A percentile compares a stretch with the other conserved stretches of the same genome.
These are phyloP conservation scores for Clarias fuscus DNA, from an alignment of 2,797 vertebrate genomes.

Conservation along the genomic window DNA sequence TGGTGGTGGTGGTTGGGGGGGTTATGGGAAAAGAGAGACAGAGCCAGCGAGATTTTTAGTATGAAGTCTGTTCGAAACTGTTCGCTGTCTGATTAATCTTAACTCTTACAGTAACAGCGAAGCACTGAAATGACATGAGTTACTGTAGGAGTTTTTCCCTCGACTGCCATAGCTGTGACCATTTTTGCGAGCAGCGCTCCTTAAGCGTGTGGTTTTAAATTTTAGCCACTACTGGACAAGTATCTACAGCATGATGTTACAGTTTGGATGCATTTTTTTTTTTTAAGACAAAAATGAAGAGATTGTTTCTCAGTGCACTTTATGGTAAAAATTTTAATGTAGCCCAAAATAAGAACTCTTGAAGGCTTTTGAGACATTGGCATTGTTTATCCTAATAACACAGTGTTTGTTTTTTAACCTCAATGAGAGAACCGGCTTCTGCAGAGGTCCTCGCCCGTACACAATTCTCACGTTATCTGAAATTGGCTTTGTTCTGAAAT, in stretches of 20 bases:
- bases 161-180: neutral
- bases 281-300: neutral
- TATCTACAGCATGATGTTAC: neutral
- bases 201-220: neutral
- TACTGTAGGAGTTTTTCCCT: neutral
- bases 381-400: neutral
- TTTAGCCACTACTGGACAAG: neutral
- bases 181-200: neutral
- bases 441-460: slow-evolving; percentile 52
- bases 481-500: slow-evolving; percentile 63
- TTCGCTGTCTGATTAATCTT: neutral
- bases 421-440: slow-evolving; percentile 41
- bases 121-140: neutral
- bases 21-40: slow-evolving; percentile 9
- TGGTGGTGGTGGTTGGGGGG: neutral
- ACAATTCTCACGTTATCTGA: slow-evolving; percentile 59
- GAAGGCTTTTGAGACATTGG: neutral
- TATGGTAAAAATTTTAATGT: neutral
- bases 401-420: slow-evolving; percentile 21
- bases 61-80: neutral
- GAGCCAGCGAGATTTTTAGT: neutral
- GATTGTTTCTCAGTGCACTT: neutral
- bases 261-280: neutral
- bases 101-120: neutral
- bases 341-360: neutral